Evolutionary conservation across 2,113 vertebrate species (phyloP).

Genomic region (Puntigrus tetrazona): DNA sequence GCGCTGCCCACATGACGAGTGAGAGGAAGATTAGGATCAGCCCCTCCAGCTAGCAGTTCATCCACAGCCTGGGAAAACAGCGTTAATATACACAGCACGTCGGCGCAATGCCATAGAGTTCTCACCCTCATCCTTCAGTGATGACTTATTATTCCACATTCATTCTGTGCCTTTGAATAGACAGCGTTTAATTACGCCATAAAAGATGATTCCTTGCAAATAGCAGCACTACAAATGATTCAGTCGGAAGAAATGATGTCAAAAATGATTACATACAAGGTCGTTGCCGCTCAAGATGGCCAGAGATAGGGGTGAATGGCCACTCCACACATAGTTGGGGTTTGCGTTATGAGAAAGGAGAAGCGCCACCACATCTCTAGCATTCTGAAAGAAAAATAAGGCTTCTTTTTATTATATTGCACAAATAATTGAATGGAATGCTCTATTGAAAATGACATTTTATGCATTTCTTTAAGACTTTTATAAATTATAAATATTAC

Average conservation of each 20-base stretch:
- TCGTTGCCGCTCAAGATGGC: conserved; percentile 85
- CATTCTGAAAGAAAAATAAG: conserved; percentile 65
- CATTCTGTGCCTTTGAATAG: background rate
- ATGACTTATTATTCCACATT: background rate
- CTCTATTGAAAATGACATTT: too few relatives aligned
- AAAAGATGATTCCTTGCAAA: background rate
- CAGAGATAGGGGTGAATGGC: conserved; percentile 87
- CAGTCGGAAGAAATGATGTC: background rate
- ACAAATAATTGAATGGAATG: background rate
- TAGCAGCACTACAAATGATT: background rate
- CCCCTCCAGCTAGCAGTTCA: conserved; percentile 77
- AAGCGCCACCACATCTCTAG: conserved; percentile 74
- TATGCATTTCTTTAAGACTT: too few relatives aligned
- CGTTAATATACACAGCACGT: background rate
- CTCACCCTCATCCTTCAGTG: background rate
- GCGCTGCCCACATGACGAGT: conserved; percentile 74
- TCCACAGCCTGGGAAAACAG: conserved; percentile 74
- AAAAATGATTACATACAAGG: conserved; percentile 69
- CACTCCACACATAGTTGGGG: conserved; percentile 82
- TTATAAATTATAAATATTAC: too few relatives aligned
- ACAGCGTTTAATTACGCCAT: background rate
- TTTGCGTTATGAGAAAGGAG: conserved; percentile 79
- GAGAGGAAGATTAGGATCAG: conserved; percentile 81
- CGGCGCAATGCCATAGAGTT: background rate
- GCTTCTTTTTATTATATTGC: background rate